Evolutionary conservation across 1,140 invertebrate species (phyloP).

Genomic region (Adoxophyes honmai): DNA sequence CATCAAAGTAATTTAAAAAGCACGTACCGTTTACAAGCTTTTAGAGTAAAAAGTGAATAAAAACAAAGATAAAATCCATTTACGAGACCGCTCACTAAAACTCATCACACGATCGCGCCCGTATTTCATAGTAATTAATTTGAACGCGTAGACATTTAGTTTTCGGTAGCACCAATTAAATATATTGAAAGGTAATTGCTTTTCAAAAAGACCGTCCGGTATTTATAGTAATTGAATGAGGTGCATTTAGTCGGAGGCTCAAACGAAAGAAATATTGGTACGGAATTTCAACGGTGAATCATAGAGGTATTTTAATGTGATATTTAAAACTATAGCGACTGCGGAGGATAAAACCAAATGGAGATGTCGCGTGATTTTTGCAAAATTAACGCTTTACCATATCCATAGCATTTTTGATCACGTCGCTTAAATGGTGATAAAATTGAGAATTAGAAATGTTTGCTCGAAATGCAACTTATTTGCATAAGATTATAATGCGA

Average conservation of each 20-base stretch:
- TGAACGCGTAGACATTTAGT: slow-evolving; percentile 7
- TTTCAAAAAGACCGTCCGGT: not conserved
- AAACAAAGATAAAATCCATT: slow-evolving; percentile 5
- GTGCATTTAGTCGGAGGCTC: not conserved
- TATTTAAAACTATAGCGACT: no score
- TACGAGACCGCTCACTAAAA: not conserved
- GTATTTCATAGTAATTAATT: slow-evolving; percentile 15
- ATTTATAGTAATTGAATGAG: slow-evolving; percentile 9
- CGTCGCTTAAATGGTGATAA: no score
- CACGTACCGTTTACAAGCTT: slow-evolving; percentile 22
- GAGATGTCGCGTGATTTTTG: no score
- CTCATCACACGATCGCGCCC: slow-evolving; percentile 4
- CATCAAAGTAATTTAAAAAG: slow-evolving; percentile 27
- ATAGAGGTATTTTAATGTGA: not conserved
- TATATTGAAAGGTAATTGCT: slow-evolving; percentile 11
- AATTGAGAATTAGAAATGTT: no score
- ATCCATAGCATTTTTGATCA: no score
- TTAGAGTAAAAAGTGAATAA: slow-evolving; percentile 56
- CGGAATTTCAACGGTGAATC: slow-evolving; percentile 1
- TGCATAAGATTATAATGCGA: no score
- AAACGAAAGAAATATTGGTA: slow-evolving; percentile 6
- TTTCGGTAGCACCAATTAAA: slow-evolving; percentile 15
- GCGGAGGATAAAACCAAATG: no score
- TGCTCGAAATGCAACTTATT: no score
- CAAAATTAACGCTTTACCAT: no score